These are phyloP conservation scores for Hapalemur alaotrensis DNA, from an alignment of 2,797 vertebrate species.

Conservation along the genomic window DNA sequence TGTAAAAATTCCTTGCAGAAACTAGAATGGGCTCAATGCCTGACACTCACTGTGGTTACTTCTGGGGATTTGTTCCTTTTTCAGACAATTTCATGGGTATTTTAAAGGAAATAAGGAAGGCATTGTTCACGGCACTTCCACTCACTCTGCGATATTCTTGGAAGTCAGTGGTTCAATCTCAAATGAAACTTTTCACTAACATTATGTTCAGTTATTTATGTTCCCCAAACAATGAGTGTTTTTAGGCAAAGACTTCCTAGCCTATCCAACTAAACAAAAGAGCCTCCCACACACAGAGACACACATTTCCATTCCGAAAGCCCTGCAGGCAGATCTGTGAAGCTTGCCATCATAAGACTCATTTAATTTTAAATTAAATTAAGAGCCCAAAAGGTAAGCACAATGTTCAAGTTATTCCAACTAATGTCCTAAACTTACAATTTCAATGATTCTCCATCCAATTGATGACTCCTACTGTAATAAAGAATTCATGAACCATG, in stretches of 20 bases:
- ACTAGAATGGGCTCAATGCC: not conserved
- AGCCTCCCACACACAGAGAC: not conserved
- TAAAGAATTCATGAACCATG: constrained; percentile 75
- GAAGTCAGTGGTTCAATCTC: constrained; percentile 43
- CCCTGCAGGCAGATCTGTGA: constrained; percentile 41
- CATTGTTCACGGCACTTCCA: not conserved
- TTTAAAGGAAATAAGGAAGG: constrained; percentile 57
- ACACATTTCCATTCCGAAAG: constrained; percentile 32
- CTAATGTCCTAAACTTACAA: constrained; percentile 65
- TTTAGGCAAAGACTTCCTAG: constrained; percentile 50
- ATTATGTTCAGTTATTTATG: not conserved
- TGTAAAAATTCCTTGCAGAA: not conserved
- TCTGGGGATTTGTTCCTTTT: constrained; percentile 31
- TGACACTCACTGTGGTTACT: not conserved
- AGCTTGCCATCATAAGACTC: constrained; percentile 52
- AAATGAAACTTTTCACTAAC: constrained; percentile 22
- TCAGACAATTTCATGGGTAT: constrained; percentile 52
- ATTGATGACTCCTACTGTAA: constrained; percentile 57
- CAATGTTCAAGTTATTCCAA: constrained; percentile 57
- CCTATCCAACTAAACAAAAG: constrained; percentile 45
- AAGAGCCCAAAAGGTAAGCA: constrained; percentile 66
- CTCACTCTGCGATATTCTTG: constrained; percentile 10
- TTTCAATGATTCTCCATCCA: constrained; percentile 65
- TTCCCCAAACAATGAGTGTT: constrained; percentile 32
- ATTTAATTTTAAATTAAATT: constrained; percentile 76